Percentiles rank a stretch among this genome's conserved stretches.
Conservation (phyloP, 2,797 vertebrate genomes). For the Ctenosaura bakeri region DNA sequence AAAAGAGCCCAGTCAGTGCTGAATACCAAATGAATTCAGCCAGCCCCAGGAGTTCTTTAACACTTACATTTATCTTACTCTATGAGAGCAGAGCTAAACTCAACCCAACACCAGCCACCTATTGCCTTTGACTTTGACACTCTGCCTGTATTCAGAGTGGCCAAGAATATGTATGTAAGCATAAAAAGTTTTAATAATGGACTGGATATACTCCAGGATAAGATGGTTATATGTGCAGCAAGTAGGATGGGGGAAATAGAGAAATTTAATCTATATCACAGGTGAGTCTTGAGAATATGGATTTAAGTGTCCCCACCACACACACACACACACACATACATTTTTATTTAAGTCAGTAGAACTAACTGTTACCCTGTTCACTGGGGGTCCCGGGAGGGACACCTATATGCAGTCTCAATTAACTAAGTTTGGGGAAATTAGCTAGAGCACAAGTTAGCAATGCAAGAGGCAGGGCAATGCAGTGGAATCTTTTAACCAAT, state of each 20-base stretch:
- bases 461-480: too few species aligned
- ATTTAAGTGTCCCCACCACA: not conserved
- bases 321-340: too few species aligned
- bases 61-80: constrained; percentile 85
- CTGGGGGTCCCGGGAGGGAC: too few species aligned
- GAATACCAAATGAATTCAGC: constrained; percentile 88
- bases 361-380: too few species aligned
- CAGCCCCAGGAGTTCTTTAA: constrained; percentile 85
- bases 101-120: constrained; percentile 75
- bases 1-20: constrained; percentile 80
- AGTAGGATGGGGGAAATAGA: not conserved
- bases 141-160: not conserved
- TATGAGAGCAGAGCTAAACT: constrained; percentile 74
- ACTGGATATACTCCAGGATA: constrained; percentile 16
- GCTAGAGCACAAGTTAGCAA: too few species aligned
- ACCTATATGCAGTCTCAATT: too few species aligned
- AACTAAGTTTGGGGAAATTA: too few species aligned
- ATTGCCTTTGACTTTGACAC: constrained; percentile 82
- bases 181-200: constrained; percentile 43
- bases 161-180: constrained; percentile 10
- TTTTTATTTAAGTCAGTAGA: not conserved
- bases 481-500: too few species aligned
- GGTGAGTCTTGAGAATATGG: not conserved
- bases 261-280: not conserved
- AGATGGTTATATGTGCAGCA: constrained; percentile 9